Evolutionary conservation across 2,113 vertebrate genomes (phyloP).

Genomic region (Barnardius zonarius): DNA sequence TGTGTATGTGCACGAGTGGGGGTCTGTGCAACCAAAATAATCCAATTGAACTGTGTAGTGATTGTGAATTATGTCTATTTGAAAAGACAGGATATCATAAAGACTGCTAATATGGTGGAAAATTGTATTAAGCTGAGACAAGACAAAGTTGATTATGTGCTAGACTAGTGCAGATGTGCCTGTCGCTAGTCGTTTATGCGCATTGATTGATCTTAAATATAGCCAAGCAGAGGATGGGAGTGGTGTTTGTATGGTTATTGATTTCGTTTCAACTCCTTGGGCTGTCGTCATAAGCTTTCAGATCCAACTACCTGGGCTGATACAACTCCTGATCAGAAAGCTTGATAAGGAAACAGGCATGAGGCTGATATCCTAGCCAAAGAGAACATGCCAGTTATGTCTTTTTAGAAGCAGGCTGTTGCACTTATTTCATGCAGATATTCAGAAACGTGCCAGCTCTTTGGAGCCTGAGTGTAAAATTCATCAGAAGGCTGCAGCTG

Average conservation of each 20-base stretch:
- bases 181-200: slow-evolving; percentile 28
- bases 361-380: not conserved
- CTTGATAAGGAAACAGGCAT: not conserved
- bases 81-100: slow-evolving; percentile 63
- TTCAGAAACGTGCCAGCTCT: not conserved
- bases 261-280: slow-evolving; percentile 39
- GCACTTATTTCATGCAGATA: not conserved
- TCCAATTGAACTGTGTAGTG: slow-evolving; percentile 51
- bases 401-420: not conserved
- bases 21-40: slow-evolving; percentile 5
- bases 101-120: slow-evolving; percentile 68
- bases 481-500: not conserved
- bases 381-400: not conserved
- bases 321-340: not conserved
- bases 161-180: slow-evolving; percentile 45
- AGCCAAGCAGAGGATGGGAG: slow-evolving; percentile 6
- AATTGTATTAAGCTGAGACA: slow-evolving; percentile 70
- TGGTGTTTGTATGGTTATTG: slow-evolving; percentile 27
- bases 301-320: not conserved
- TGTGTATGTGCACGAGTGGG: not conserved
- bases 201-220: slow-evolving; percentile 61
- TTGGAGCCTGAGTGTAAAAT: not conserved
- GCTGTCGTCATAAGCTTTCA: not conserved
- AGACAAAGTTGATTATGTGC: slow-evolving; percentile 67
- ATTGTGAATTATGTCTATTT: slow-evolving; percentile 57